A percentile compares a stretch with the other conserved stretches of the same genome.
Evolutionary conservation across 2,113 vertebrate genomes (phyloP).

Genomic region (Antechinus flavipes): DNA sequence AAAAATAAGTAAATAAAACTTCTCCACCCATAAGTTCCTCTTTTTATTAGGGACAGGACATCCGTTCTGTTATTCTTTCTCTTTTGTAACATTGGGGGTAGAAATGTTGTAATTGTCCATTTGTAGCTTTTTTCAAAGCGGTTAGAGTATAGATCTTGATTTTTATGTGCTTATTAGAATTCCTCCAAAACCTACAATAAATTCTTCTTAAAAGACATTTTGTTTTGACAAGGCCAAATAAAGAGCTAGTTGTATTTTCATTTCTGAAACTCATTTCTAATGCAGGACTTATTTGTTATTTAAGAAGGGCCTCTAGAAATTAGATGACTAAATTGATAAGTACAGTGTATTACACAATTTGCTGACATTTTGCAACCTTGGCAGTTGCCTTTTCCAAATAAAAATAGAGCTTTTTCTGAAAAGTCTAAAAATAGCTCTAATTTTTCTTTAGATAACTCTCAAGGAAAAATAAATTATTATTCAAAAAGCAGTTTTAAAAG

Average conservation of each 20-base stretch:
- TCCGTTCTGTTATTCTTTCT: not conserved
- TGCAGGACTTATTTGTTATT: not conserved
- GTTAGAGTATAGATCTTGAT: no score
- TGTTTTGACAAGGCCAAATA: not conserved
- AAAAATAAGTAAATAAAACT: slow-evolving; percentile 23
- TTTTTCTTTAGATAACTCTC: not conserved
- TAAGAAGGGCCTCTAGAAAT: not conserved
- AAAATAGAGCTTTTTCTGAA: not conserved
- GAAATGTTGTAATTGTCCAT: not conserved
- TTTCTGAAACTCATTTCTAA: not conserved
- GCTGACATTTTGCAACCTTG: not conserved
- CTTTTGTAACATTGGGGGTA: slow-evolving; percentile 15
- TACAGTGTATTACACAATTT: not conserved
- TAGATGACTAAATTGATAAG: not conserved
- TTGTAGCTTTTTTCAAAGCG: not conserved
- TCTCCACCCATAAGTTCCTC: slow-evolving; percentile 12
- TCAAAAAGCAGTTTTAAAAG: not conserved
- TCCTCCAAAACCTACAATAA: not conserved
- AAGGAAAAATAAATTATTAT: slow-evolving; percentile 22
- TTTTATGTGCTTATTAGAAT: not conserved
- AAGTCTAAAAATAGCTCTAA: not conserved
- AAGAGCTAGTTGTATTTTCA: not conserved
- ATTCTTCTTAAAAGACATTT: not conserved
- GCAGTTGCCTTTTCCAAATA: not conserved
- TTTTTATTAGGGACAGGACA: slow-evolving; percentile 15